phyloP scores from a whole-genome alignment of 1,140 invertebrate genomes.

The silkworm (Bombyx mori) region DNA sequence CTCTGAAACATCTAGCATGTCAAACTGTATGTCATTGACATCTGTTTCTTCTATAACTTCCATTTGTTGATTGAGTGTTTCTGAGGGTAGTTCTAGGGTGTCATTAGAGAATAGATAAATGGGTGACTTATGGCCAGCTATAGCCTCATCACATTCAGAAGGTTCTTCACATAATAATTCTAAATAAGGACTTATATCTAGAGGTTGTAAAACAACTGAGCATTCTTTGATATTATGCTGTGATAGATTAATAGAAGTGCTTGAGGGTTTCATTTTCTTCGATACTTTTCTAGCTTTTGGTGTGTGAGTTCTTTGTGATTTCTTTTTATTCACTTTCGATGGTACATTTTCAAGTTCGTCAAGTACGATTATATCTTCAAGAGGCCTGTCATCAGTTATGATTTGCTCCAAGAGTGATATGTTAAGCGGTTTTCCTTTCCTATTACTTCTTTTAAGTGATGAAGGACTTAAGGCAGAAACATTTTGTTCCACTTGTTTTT shows the following conservation, averaged over 20 bases:
- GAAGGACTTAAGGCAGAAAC: constrained; percentile 26
- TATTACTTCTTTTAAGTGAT: constrained; percentile 21
- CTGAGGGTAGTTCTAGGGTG: background rate
- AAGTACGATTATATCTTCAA: constrained; percentile 59
- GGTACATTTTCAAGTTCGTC: constrained; percentile 45
- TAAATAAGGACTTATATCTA: constrained; percentile 37
- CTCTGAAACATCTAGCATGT: constrained; percentile 63
- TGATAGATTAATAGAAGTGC: constrained; percentile 2
- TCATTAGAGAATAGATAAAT: background rate
- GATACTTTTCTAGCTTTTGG: constrained; percentile 25
- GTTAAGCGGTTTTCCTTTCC: constrained; percentile 41
- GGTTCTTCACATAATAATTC: background rate
- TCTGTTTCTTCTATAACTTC: constrained; percentile 19
- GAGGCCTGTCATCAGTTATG: constrained; percentile 50
- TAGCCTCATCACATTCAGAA: background rate
- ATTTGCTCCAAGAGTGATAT: constrained; percentile 62
- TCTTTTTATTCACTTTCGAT: constrained; percentile 21
- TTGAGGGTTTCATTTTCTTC: constrained; percentile 13
- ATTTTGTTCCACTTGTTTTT: constrained; percentile 22
- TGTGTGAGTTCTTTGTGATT: constrained; percentile 19
- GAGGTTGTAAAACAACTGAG: constrained; percentile 35
- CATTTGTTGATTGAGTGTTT: background rate
- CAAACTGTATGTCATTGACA: constrained; percentile 46
- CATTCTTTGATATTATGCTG: constrained; percentile 36
- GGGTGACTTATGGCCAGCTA: background rate